phyloP scores from a whole-genome alignment of 2,797 vertebrate species.

The Hypotaenidia okinawae region DNA sequence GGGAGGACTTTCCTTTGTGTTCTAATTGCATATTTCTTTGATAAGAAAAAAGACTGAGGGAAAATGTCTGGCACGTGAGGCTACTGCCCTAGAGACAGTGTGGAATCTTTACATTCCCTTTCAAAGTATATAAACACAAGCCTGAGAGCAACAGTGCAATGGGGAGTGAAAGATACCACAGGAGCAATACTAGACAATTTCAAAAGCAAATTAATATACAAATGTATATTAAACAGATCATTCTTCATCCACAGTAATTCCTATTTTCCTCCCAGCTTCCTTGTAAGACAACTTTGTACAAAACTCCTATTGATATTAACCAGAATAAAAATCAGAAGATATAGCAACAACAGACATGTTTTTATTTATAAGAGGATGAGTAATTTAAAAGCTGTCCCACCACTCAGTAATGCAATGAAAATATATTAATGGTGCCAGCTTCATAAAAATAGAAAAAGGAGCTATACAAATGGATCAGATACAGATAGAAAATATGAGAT shows the following conservation, averaged over 20 bases:
- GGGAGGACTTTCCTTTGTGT: neutral
- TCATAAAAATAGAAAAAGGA: neutral
- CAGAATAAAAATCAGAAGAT: neutral
- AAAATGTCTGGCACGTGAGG: neutral
- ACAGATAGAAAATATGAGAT: neutral
- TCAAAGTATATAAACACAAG: neutral
- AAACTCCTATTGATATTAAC: neutral
- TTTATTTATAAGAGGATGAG: neutral
- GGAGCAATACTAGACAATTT: neutral
- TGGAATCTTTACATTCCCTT: neutral
- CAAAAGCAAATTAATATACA: neutral
- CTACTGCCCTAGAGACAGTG: neutral
- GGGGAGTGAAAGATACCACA: neutral
- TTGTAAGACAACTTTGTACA: neutral
- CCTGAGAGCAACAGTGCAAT: neutral
- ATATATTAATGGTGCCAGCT: neutral
- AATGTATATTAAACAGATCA: neutral
- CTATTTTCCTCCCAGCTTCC: neutral
- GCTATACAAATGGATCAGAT: neutral
- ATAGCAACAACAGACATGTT: neutral
- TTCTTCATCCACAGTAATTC: neutral
- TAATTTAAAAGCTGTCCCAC: neutral
- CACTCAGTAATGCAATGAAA: neutral
- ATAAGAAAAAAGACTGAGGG: slow-evolving; percentile 30
- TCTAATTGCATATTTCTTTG: slow-evolving; percentile 51